A percentile compares a stretch with the other conserved stretches of the same genome.
Evolutionary conservation across 2,113 vertebrate genomes (phyloP).

Genomic region (Microtus richardsoni): DNA sequence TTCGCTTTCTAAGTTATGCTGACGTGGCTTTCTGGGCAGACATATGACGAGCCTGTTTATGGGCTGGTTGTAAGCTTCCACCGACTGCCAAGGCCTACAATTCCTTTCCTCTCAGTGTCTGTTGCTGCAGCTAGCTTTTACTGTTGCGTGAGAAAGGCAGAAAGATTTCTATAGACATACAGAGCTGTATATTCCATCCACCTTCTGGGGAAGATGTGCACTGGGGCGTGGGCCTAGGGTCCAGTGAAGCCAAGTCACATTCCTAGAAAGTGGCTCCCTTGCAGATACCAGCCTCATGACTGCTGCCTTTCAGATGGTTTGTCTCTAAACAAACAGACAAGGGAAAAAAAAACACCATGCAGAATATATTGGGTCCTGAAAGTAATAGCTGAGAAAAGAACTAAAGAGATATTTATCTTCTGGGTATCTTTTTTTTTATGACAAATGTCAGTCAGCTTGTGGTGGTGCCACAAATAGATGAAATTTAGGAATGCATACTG

Average conservation of each 20-base stretch:
- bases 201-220: neutral
- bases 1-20: neutral
- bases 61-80: neutral
- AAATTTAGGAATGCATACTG: neutral
- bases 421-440: neutral
- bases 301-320: neutral
- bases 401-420: neutral
- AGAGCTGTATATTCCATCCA: neutral
- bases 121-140: neutral
- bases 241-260: neutral
- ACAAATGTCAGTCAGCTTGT: slow-evolving; percentile 11
- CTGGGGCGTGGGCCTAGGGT: neutral
- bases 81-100: neutral
- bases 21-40: neutral
- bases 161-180: neutral
- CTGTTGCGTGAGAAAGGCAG: neutral
- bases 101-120: neutral
- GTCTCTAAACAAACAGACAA: neutral
- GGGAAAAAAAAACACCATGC: neutral
- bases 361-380: neutral
- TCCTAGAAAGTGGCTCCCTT: neutral
- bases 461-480: neutral
- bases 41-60: neutral
- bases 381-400: neutral
- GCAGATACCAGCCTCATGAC: neutral